A percentile compares a stretch with the other conserved stretches of the same genome.
Conservation (phyloP, 2,797 vertebrate species). For the Phaenicophaeus curvirostris region DNA sequence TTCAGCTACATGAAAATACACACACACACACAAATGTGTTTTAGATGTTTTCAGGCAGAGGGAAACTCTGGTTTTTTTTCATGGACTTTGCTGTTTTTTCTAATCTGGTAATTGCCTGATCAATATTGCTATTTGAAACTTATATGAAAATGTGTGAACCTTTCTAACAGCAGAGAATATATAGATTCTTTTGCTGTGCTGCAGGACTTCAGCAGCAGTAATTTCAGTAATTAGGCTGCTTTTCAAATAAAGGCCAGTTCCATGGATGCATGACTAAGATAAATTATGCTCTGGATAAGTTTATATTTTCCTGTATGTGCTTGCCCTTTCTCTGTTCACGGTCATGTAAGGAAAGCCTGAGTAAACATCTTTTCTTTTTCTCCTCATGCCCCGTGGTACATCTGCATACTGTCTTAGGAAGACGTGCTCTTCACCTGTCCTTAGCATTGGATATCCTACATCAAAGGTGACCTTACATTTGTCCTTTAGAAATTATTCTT, state of each 20-base stretch:
- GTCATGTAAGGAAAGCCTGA: background rate
- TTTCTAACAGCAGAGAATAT: background rate
- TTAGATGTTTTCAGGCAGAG: background rate
- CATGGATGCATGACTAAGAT: slow-evolving; percentile 69
- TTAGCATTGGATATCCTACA: background rate
- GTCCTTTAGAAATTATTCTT: background rate
- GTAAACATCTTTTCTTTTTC: slow-evolving; percentile 28
- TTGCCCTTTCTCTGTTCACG: slow-evolving; percentile 60
- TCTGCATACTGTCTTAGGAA: background rate
- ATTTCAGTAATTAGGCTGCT: slow-evolving; percentile 73
- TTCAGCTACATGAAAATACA: background rate
- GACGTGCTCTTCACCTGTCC: background rate
- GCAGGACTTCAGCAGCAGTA: slow-evolving; percentile 40
- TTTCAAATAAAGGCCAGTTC: slow-evolving; percentile 74
- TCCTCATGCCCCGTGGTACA: background rate
- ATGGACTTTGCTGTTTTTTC: background rate
- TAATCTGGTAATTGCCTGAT: slow-evolving; percentile 46
- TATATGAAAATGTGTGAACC: slow-evolving; percentile 15
- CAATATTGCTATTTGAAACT: slow-evolving; percentile 40
- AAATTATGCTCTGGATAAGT: slow-evolving; percentile 50
- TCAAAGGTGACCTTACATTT: background rate
- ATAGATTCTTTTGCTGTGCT: slow-evolving; percentile 23
- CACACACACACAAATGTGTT: background rate
- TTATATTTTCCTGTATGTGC: background rate
- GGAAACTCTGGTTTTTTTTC: background rate